A percentile compares a stretch with the other conserved stretches of the same genome.
phyloP scores from a whole-genome alignment of 2,113 vertebrate genomes.

The Globicephala melas region DNA sequence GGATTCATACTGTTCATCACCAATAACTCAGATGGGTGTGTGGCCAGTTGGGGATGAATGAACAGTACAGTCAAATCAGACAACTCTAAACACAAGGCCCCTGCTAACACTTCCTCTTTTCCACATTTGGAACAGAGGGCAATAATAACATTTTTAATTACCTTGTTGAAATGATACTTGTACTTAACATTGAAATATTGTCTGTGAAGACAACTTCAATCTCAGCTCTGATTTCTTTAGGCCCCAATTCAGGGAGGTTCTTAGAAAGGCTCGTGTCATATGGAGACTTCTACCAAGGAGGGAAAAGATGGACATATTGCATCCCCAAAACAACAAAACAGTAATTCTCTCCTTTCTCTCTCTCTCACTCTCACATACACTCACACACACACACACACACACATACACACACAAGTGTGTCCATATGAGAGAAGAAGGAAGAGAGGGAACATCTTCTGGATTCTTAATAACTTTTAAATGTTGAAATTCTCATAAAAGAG shows the following conservation, averaged over 20 bases:
- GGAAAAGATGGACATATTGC: neutral
- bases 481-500: neutral
- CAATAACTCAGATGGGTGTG: neutral
- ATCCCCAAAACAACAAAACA: neutral
- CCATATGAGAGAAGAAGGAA: neutral
- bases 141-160: neutral
- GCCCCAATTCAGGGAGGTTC: neutral
- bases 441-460: neutral
- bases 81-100: neutral
- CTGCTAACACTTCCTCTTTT: neutral
- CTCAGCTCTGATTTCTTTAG: neutral
- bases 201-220: neutral
- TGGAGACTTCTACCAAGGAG: neutral
- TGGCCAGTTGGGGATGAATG: neutral
- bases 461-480: neutral
- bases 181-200: neutral
- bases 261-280: neutral
- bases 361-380: too few relatives aligned
- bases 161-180: neutral
- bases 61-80: neutral
- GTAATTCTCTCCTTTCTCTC: neutral
- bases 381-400: neutral
- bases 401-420: neutral
- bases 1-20: neutral
- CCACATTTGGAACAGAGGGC: neutral